Conservation (phyloP, 2,113 vertebrate species). For the Pelobates fuscus region DNA sequence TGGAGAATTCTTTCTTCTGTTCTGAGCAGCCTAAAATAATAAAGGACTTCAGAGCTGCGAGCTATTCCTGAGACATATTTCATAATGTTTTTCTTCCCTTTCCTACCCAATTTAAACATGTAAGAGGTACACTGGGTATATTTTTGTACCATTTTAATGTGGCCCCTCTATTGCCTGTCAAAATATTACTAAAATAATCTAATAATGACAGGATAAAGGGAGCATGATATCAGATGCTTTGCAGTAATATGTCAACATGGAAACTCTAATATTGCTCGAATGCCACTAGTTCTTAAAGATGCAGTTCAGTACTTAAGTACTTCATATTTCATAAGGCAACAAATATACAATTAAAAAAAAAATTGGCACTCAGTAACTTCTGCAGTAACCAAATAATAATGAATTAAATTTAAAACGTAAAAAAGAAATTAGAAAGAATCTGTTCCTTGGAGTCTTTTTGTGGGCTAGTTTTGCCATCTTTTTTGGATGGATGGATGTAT, state of each 20-base stretch:
- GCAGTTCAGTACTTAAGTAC: not conserved
- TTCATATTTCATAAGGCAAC: not conserved
- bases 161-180: constrained; percentile 2
- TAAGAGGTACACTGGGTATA: constrained; percentile 10
- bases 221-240: not conserved
- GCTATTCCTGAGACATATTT: constrained; percentile 16
- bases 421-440: too few species aligned
- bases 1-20: constrained; percentile 22
- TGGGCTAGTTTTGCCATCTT: too few species aligned
- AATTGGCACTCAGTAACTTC: not conserved
- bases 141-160: constrained; percentile 9
- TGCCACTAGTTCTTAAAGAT: not conserved
- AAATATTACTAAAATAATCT: constrained; percentile 16
- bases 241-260: constrained; percentile 5
- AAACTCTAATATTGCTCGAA: not conserved
- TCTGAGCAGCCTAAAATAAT: constrained; percentile 7
- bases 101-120: constrained; percentile 12
- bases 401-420: too few species aligned
- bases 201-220: not conserved
- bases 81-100: constrained; percentile 19
- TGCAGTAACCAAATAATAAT: not conserved
- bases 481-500: too few species aligned
- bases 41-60: constrained; percentile 13
- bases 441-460: not conserved
- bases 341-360: not conserved